Evolutionary conservation across 2,888 invertebrate genomes (phyloP), one percentile per base, ranked within the genome.

Genomic region (Cerceris rybyensis): DNA sequence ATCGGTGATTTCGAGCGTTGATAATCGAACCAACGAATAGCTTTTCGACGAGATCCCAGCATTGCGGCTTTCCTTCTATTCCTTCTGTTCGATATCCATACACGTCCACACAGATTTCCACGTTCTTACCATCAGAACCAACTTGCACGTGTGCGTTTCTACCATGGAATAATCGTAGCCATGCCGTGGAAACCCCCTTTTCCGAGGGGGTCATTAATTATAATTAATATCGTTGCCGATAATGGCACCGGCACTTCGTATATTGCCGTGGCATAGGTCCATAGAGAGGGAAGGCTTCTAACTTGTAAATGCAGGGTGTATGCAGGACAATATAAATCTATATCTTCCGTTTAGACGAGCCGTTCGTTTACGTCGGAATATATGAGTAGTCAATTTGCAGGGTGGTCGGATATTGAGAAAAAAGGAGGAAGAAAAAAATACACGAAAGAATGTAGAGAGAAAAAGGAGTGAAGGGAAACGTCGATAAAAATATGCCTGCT

Each of bases 201-300:
- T 55, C 13, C 71, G 52, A 71, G 42, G 41, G 70, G 67, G 71
- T 80, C 80, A 72, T 86, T 85, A 88, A 88, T 88, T 86, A 80
- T 70, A 82, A 88, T 85, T 85, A 85, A 88, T 80, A 81, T 80
- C 74, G 76, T 60, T 70, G 75, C 68, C 82, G 81, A 83, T 84
- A 85, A 86, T 84, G 81, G 78, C 69, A 75, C 68, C 46, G 67
- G 63, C 72, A 67, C 46, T 70, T 58, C 77, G 80, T 80, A 70
- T 75, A 81, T 74, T 70, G 64, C 65, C 43, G 9, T 57, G 73
- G 61, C 66, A 65, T 67, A 60, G 70, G 63, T 75, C 58, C 65
- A 42, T 28, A 28, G 28, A 28, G 28, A 42, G 61, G 52, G 75
- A 77, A 82, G 73, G 78, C 83, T 68, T 81, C 59, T 69, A 71